Conservation (phyloP, 2,113 vertebrate genomes). For the Tylochromis polylepis region DNA sequence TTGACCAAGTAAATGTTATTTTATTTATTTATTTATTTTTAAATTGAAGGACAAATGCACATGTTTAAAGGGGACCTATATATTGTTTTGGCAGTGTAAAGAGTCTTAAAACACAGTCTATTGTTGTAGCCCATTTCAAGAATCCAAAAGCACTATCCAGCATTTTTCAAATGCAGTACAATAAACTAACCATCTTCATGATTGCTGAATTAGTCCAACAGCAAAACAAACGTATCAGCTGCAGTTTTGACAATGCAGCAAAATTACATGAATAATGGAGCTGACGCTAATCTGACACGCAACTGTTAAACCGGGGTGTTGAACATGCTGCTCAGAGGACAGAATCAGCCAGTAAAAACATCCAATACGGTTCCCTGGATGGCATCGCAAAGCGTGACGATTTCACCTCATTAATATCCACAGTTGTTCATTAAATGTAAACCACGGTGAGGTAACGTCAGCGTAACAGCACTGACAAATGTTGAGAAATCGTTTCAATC, state of each 20-base stretch:
- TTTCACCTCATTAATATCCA: background rate
- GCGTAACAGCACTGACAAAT: rapidly evolving
- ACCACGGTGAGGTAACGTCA: background rate
- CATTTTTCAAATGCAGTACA: background rate
- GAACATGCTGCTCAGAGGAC: background rate
- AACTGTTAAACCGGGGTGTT: background rate
- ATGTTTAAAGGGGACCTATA: background rate
- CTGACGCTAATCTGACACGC: background rate
- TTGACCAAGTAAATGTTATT: background rate
- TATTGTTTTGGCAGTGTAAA: background rate
- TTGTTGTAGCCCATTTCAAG: background rate
- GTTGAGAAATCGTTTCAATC: background rate
- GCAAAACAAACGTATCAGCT: rapidly evolving
- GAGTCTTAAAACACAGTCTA: background rate
- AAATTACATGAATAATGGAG: background rate
- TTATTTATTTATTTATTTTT: background rate
- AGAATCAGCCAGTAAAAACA: background rate
- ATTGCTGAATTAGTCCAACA: background rate
- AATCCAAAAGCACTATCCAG: background rate
- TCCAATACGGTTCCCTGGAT: background rate
- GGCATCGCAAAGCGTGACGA: background rate
- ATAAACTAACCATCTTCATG: rapidly evolving
- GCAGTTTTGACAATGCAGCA: background rate
- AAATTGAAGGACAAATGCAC: background rate
- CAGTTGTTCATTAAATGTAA: background rate